phyloP scores from a whole-genome alignment of 2,888 invertebrate genomes.

The Chrysina gloriosa region DNA sequence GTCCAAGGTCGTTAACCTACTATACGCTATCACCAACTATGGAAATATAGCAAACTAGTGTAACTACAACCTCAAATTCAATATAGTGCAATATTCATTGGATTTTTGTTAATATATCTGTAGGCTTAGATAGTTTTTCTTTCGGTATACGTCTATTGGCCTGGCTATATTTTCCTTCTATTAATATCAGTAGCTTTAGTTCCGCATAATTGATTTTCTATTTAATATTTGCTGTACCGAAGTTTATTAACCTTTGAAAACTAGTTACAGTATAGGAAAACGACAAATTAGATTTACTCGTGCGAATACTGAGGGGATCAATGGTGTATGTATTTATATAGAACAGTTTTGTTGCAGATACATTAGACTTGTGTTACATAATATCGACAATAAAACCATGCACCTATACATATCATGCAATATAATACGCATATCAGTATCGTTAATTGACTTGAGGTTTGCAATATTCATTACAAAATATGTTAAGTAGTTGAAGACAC shows the following conservation, averaged over 20 bases:
- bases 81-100: not conserved
- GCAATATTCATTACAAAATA: too few relatives aligned
- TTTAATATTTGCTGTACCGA: constrained; percentile 39
- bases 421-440: too few relatives aligned
- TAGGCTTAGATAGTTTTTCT: not conserved
- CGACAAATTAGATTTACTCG: too few relatives aligned
- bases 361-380: too few relatives aligned
- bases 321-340: too few relatives aligned
- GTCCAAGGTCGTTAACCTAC: constrained; percentile 61
- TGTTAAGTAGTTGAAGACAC: too few relatives aligned
- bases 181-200: not conserved
- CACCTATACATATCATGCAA: too few relatives aligned
- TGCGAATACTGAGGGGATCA: too few relatives aligned
- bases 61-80: not conserved
- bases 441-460: too few relatives aligned
- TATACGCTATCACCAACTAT: constrained; percentile 39
- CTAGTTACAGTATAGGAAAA: not conserved
- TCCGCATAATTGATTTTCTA: constrained; percentile 27
- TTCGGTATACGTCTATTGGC: not conserved
- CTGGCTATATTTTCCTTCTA: not conserved
- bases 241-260: constrained; percentile 40
- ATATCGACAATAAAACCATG: too few relatives aligned
- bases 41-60: constrained; percentile 27
- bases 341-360: too few relatives aligned
- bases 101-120: not conserved